Conservation (phyloP, 2,888 invertebrate genomes). For the Drosophila anomalata region DNA sequence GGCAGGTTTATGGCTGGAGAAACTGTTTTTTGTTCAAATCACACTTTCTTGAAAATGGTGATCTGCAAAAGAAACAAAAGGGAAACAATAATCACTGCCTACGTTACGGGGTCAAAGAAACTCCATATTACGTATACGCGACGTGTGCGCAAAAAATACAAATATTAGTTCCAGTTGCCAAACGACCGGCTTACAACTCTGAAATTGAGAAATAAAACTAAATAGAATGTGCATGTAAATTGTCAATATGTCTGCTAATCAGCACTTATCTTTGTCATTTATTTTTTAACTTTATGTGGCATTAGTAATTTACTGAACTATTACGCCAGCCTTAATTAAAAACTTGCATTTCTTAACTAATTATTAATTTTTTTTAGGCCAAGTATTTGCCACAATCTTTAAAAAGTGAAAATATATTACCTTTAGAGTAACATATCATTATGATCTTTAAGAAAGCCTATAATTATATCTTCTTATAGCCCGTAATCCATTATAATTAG, state of each 20-base stretch:
- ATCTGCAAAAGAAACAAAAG: background rate
- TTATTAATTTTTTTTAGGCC: background rate
- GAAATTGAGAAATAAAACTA: slow-evolving; percentile 1
- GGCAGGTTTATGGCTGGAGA: slow-evolving; percentile 16
- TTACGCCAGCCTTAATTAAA: slow-evolving; percentile 3
- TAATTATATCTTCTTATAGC: background rate
- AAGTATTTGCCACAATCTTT: background rate
- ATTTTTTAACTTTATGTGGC: background rate
- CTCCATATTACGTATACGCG: slow-evolving; percentile 1
- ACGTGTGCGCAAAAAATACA: background rate
- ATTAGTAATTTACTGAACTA: background rate
- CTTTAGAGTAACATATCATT: background rate
- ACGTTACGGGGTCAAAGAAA: slow-evolving; percentile 2
- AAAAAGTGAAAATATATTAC: background rate
- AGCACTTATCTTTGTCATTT: slow-evolving; percentile 4
- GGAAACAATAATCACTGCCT: background rate
- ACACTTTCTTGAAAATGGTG: slow-evolving; percentile 11
- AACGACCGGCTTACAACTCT: background rate
- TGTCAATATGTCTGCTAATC: slow-evolving; percentile 3
- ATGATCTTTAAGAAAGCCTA: background rate
- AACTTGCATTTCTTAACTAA: slow-evolving; percentile 1
- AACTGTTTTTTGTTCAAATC: background rate
- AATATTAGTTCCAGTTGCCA: background rate
- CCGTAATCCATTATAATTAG: background rate
- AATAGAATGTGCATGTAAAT: slow-evolving; percentile 1